These are phyloP conservation scores for Aegotheles bennettii DNA, from an alignment of 2,113 vertebrate species.

Conservation along the genomic window DNA sequence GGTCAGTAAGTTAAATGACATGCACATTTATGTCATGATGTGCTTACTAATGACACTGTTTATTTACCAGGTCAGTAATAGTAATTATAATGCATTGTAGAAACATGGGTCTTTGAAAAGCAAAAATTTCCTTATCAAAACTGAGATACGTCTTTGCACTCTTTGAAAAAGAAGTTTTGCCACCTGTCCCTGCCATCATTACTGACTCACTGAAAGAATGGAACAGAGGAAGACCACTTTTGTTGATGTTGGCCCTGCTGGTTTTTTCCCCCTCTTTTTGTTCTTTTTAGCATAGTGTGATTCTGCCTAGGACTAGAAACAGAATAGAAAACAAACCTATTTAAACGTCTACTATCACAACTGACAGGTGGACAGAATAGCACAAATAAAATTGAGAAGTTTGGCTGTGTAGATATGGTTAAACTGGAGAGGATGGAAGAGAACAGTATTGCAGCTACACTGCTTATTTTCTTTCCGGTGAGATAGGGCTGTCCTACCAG, in stretches of 20 bases:
- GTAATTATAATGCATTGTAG: neutral
- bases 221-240: neutral
- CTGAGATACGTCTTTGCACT: rapidly evolving
- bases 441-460: neutral
- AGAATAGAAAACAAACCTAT: neutral
- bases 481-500: neutral
- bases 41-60: neutral
- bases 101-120: neutral
- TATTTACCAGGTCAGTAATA: neutral
- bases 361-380: neutral
- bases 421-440: neutral
- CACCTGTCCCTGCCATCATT: neutral
- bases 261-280: neutral
- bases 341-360: neutral
- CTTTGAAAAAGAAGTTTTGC: neutral
- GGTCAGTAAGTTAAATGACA: neutral
- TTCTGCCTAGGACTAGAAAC: neutral
- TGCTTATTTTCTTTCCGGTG: neutral
- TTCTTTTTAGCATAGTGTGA: neutral
- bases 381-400: neutral
- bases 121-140: neutral
- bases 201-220: neutral
- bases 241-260: neutral
- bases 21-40: neutral
- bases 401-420: neutral